phyloP scores from a whole-genome alignment of 2,888 invertebrate genomes.

The Drosophila emarginata region DNA sequence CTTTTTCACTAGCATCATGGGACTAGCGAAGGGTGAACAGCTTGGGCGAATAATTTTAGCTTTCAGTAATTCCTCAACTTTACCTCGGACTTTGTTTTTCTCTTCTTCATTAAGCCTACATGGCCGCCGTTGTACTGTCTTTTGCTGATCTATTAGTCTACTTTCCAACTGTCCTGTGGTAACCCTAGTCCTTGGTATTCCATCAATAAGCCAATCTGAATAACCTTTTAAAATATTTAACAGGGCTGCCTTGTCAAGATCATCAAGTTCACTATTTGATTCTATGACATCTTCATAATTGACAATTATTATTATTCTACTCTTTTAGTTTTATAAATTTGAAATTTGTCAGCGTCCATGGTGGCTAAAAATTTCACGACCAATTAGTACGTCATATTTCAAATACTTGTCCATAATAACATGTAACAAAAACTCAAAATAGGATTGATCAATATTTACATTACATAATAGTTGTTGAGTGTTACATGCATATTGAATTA shows the following conservation, averaged over 20 bases:
- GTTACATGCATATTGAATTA: slow-evolving; percentile 10
- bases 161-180: too few relatives aligned
- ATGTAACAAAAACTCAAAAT: slow-evolving; percentile 19
- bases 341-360: slow-evolving; percentile 2
- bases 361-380: slow-evolving; percentile 16
- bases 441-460: slow-evolving; percentile 14
- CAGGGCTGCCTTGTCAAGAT: too few relatives aligned
- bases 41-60: slow-evolving; percentile 24
- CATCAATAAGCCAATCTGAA: too few relatives aligned
- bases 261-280: not conserved
- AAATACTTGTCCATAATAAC: slow-evolving; percentile 19
- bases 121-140: too few relatives aligned
- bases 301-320: not conserved
- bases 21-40: slow-evolving; percentile 26
- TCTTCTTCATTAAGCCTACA: slow-evolving; percentile 19
- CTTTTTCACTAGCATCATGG: slow-evolving; percentile 26
- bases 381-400: slow-evolving; percentile 19
- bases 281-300: not conserved
- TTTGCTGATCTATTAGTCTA: too few relatives aligned
- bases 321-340: not conserved
- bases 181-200: too few relatives aligned
- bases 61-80: not conserved
- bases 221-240: too few relatives aligned
- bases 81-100: too few relatives aligned
- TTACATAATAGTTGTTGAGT: slow-evolving; percentile 27